phyloP scores from a whole-genome alignment of 1,140 invertebrate genomes.

The Arion vulgaris region DNA sequence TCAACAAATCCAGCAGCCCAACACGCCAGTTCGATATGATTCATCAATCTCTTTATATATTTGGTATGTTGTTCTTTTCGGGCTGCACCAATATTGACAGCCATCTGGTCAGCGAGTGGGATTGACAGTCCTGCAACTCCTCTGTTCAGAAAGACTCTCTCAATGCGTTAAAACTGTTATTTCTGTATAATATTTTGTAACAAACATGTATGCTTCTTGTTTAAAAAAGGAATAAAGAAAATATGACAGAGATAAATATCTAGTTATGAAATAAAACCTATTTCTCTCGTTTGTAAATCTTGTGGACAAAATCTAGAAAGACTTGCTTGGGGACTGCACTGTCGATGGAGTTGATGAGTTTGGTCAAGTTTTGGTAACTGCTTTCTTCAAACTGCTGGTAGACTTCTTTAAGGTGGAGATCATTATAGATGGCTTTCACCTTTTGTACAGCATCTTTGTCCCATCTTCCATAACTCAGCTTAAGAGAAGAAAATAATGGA shows the following conservation, averaged over 20 bases:
- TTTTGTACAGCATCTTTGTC: conserved; percentile 80
- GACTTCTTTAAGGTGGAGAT: conserved; percentile 83
- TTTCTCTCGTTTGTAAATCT: conserved; percentile 72
- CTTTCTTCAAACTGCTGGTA: conserved; percentile 90
- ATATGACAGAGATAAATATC: no score
- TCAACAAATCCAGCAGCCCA: no score
- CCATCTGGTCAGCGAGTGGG: no score
- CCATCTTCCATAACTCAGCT: conserved; percentile 84
- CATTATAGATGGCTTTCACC: conserved; percentile 86
- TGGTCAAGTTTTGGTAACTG: conserved; percentile 64
- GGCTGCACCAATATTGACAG: no score
- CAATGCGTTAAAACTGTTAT: no score
- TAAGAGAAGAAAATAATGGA: conserved; percentile 31
- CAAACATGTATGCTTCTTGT: no score
- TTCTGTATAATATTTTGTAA: no score
- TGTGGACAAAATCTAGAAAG: conserved; percentile 69
- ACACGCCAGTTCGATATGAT: no score
- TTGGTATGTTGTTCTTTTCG: no score
- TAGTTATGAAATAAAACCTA: conserved; percentile 49
- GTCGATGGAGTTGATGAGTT: conserved; percentile 61
- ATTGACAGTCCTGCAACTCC: no score
- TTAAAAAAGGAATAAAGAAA: background rate
- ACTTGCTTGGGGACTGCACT: conserved; percentile 64
- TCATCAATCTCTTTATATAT: no score
- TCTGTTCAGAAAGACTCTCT: no score